Conservation (phyloP, 2,797 vertebrate genomes). For the Loris lydekkerianus region DNA sequence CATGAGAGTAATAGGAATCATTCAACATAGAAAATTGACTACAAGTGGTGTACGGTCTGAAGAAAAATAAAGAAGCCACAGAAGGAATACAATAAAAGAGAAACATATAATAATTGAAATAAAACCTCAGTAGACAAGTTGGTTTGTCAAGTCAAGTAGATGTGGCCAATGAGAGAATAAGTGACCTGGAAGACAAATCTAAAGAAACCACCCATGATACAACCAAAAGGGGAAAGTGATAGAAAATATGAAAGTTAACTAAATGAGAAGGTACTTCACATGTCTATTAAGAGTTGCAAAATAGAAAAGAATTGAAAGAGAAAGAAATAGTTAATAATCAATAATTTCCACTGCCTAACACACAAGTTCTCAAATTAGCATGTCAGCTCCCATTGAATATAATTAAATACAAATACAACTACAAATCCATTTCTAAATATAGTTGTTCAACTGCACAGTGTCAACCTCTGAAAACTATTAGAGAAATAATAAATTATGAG, state of each 20-base stretch:
- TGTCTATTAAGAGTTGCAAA: neutral
- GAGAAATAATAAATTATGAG: neutral
- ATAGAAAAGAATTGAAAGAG: neutral
- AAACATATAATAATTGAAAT: neutral
- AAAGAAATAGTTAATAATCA: neutral
- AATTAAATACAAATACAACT: conserved; percentile 24
- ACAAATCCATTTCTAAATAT: neutral
- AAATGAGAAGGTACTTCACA: neutral
- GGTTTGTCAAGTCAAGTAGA: neutral
- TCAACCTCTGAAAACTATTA: conserved; percentile 16
- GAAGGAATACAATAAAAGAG: neutral
- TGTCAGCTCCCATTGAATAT: neutral
- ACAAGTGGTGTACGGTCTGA: neutral
- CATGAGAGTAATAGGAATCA: neutral
- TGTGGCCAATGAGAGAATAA: neutral
- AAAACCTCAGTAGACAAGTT: neutral
- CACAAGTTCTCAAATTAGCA: neutral
- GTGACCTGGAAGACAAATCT: conserved; percentile 30
- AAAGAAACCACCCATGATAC: neutral
- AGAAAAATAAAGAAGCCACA: neutral
- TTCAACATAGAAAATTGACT: neutral
- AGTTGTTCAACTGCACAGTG: neutral
- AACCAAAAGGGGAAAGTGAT: neutral
- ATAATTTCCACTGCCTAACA: neutral
- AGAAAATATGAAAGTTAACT: neutral